Base-by-base conservation (phyloP, 1,140 invertebrate species). In the Drosophila oshimai region DNA sequence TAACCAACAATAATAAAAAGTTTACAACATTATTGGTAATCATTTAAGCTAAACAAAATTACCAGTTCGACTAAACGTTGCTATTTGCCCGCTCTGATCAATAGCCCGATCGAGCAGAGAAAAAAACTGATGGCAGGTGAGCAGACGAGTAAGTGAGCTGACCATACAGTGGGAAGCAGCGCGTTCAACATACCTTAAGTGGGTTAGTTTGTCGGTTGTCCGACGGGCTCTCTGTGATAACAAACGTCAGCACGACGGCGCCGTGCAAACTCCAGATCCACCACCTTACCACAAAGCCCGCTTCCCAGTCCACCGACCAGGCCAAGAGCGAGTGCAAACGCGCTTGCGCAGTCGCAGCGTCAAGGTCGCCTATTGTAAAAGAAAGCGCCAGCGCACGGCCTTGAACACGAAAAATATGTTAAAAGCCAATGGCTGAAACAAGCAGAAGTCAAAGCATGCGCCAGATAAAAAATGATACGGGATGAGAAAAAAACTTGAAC, bases 321-420 rank as follows among this genome's bases (percentile, higher is more conserved):
- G 53, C 57, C 10, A 62, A 64, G 61, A 65, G 39, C 55, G 50
- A 67, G 44, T 50, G 67, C 67, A 53, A 51, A 45, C 42, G 39
- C 73, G 69, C 76, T 80, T 80, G 71, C 77, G 77, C 72, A 77
- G 78, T 64, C 69, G 73, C 62, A 24, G 70, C 75, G 41, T 87
- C 81, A 87, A 87, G 81, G 81, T 87, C 81, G 81, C 64, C 81
- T 87, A 88, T 87, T 87, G 77, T 87, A 88, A 87, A 87, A 87
- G 81, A 87, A 87, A 87, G 81, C 81, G 81, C 60, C 77, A 87
- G 45, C 67, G 81, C 49, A 33, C 71, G 80, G 80, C 80, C 80
- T 86, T 86, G 81, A 87, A 87, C 80, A 84, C 75, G 64, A 83
- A 83, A 61, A 72, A 42, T 71, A 74, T 74, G 73, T 83, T 74